Conservation (phyloP, 2,113 vertebrate species). For the Nerophis ophidion region DNA sequence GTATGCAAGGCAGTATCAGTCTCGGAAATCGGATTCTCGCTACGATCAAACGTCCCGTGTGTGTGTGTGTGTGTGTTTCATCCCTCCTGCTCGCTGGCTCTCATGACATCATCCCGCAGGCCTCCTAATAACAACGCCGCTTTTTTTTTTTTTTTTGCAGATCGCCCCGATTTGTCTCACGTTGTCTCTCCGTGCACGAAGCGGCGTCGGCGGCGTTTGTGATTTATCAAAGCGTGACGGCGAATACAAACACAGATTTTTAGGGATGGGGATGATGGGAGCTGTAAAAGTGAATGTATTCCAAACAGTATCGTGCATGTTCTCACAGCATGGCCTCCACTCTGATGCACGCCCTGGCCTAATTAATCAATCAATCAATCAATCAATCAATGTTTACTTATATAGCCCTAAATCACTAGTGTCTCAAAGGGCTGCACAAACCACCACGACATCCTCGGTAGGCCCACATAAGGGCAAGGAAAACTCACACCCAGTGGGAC, state of each 20-base stretch:
- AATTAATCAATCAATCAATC: too few relatives aligned
- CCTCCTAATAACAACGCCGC: slow-evolving; percentile 53
- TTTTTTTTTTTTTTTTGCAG: slow-evolving; percentile 30
- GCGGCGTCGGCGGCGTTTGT: slow-evolving; percentile 38
- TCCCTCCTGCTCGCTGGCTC: slow-evolving; percentile 43
- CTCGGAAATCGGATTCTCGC: slow-evolving; percentile 62
- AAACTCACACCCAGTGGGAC: too few relatives aligned
- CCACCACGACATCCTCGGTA: too few relatives aligned
- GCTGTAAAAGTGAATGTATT: slow-evolving; percentile 65
- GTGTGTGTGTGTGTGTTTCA: slow-evolving; percentile 16
- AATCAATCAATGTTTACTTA: too few relatives aligned
- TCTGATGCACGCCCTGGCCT: too few relatives aligned
- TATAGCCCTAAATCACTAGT: too few relatives aligned
- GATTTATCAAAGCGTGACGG: slow-evolving; percentile 66
- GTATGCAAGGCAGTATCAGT: slow-evolving; percentile 63
- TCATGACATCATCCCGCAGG: slow-evolving; percentile 63
- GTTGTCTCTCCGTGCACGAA: slow-evolving; percentile 43
- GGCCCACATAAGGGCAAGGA: too few relatives aligned
- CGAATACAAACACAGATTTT: slow-evolving; percentile 66
- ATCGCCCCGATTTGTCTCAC: slow-evolving; percentile 5
- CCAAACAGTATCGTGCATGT: slow-evolving; percentile 63
- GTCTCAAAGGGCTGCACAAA: too few relatives aligned
- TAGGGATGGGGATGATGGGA: slow-evolving; percentile 54
- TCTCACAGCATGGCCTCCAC: not conserved
- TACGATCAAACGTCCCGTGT: slow-evolving; percentile 55